A percentile compares a stretch with the other conserved stretches of the same genome.
Conservation (phyloP, 2,888 invertebrate species). For the Archips crataeganus region DNA sequence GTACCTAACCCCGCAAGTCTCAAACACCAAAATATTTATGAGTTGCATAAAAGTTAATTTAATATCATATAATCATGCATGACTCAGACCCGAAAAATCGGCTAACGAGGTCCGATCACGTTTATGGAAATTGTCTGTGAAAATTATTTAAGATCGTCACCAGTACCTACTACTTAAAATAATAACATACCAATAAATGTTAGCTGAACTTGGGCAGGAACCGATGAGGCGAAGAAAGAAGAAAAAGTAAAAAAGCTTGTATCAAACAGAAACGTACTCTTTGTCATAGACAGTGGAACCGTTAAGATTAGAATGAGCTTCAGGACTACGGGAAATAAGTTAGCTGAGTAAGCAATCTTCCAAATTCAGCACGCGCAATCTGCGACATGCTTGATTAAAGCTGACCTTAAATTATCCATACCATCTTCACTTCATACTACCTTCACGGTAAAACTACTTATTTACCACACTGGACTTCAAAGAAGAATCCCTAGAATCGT, state of each 20-base stretch:
- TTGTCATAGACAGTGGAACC: too few species aligned
- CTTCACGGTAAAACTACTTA: constrained; percentile 6
- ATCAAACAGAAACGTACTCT: too few species aligned
- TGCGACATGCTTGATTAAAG: not conserved
- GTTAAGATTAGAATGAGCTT: too few species aligned
- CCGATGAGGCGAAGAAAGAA: too few species aligned
- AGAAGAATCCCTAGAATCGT: constrained; percentile 52
- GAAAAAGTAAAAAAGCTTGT: too few species aligned
- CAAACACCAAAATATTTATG: constrained; percentile 47
- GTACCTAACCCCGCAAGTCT: constrained; percentile 7
- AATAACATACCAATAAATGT: not conserved
- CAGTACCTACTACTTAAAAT: constrained; percentile 1
- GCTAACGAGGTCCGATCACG: constrained; percentile 60
- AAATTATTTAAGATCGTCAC: constrained; percentile 61
- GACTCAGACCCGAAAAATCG: constrained; percentile 66
- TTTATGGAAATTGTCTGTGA: constrained; percentile 64
- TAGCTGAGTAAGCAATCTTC: too few species aligned
- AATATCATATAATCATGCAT: constrained; percentile 56
- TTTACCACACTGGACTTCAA: constrained; percentile 9
- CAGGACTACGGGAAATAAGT: too few species aligned
- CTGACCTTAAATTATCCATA: too few species aligned
- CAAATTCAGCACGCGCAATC: too few species aligned
- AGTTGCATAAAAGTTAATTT: constrained; percentile 56
- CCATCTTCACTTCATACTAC: not conserved
- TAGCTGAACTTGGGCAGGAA: too few species aligned